phyloP scores from a whole-genome alignment of 2,888 invertebrate genomes.

The Chromoteleia sp. region DNA sequence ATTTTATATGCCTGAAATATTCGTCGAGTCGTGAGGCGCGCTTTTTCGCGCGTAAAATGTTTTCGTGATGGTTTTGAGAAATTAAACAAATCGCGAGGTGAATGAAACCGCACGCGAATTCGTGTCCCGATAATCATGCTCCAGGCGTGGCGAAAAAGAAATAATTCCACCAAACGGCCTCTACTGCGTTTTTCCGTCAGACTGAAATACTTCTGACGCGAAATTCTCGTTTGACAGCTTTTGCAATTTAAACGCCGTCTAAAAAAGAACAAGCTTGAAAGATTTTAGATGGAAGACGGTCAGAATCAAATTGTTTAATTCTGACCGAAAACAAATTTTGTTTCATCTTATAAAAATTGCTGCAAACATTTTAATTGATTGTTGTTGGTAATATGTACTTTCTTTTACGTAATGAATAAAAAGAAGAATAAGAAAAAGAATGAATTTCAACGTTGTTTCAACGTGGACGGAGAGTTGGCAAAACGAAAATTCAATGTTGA shows the following conservation, averaged over 20 bases:
- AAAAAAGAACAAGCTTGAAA: background rate
- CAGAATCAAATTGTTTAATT: too few species aligned
- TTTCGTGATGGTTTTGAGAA: slow-evolving; percentile 61
- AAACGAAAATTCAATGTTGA: too few species aligned
- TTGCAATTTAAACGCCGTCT: background rate
- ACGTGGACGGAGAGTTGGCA: too few species aligned
- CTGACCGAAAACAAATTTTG: too few species aligned
- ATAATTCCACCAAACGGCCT: background rate
- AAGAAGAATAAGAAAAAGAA: too few species aligned
- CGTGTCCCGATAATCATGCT: slow-evolving; percentile 25
- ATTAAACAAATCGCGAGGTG: slow-evolving; percentile 59
- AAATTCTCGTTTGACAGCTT: slow-evolving; percentile 14
- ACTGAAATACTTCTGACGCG: slow-evolving; percentile 9
- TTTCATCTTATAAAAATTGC: too few species aligned
- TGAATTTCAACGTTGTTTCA: too few species aligned
- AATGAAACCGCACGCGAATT: slow-evolving; percentile 14
- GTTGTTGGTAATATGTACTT: too few species aligned
- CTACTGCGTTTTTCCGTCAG: slow-evolving; percentile 16
- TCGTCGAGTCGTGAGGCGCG: slow-evolving; percentile 59
- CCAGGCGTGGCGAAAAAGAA: background rate
- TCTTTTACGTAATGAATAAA: too few species aligned
- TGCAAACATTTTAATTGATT: too few species aligned
- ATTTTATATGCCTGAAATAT: slow-evolving; percentile 76
- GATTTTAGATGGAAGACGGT: background rate
- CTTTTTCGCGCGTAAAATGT: slow-evolving; percentile 50